These are phyloP conservation scores for Plagodis dolabraria DNA, from an alignment of 2,888 invertebrate genomes.

Conservation along the genomic window DNA sequence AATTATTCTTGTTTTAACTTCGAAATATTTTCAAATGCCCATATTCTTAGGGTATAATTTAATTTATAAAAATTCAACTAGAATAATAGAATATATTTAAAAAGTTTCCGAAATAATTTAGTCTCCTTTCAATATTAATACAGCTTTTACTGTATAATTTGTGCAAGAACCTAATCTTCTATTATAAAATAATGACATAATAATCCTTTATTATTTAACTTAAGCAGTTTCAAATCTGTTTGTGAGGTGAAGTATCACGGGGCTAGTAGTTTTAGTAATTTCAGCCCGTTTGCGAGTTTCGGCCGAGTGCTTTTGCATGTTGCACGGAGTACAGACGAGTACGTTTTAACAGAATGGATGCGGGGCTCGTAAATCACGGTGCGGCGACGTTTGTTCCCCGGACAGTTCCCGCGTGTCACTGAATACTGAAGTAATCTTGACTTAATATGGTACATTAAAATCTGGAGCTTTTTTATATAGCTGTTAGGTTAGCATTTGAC, in stretches of 20 bases:
- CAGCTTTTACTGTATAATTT: too few species aligned
- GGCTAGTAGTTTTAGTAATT: slow-evolving; percentile 42
- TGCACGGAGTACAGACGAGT: slow-evolving; percentile 51
- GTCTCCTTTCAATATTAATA: too few species aligned
- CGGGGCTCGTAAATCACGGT: slow-evolving; percentile 66
- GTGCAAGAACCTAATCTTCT: too few species aligned
- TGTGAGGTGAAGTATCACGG: slow-evolving; percentile 25
- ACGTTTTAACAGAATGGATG: slow-evolving; percentile 71
- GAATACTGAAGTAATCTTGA: slow-evolving; percentile 20
- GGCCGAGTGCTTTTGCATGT: slow-evolving; percentile 57
- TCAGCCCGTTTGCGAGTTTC: slow-evolving; percentile 45
- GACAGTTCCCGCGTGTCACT: slow-evolving; percentile 33
- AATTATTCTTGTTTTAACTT: too few species aligned
- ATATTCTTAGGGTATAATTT: too few species aligned
- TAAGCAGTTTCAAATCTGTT: slow-evolving; percentile 16
- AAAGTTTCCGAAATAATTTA: too few species aligned
- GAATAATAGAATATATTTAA: too few species aligned
- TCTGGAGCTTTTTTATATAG: slow-evolving; percentile 1
- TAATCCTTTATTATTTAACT: background rate
- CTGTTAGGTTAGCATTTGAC: too few species aligned
- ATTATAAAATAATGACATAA: too few species aligned
- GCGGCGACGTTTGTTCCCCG: slow-evolving; percentile 53
- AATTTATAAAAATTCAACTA: too few species aligned
- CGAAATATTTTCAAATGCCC: too few species aligned
- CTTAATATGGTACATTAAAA: slow-evolving; percentile 19